Conservation (phyloP, 2,113 vertebrate species). For the Shinisaurus crocodilurus region DNA sequence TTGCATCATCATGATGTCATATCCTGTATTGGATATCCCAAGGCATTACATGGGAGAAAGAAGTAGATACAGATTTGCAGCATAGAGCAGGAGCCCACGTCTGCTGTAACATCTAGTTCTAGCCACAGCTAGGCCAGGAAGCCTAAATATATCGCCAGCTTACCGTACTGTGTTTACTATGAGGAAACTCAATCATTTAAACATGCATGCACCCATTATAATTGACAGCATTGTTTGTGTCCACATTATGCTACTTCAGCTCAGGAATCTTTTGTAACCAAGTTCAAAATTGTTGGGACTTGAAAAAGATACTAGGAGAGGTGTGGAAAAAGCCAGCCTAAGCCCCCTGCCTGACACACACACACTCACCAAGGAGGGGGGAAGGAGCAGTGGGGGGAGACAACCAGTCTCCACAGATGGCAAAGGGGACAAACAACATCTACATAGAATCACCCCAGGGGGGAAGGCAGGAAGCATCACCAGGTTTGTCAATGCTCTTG, state of each 20-base stretch:
- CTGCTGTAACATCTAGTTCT: not conserved
- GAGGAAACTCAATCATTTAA: not conserved
- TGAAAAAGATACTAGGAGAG: no score
- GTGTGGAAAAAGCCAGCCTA: no score
- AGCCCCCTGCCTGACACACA: no score
- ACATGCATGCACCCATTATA: not conserved
- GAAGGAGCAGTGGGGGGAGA: no score
- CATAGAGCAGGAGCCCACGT: not conserved
- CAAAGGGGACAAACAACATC: no score
- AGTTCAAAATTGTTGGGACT: not conserved
- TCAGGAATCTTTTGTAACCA: not conserved
- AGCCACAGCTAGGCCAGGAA: not conserved
- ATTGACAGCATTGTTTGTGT: no score
- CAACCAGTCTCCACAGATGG: no score
- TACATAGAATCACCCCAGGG: no score
- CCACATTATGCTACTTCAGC: not conserved
- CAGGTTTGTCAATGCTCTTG: no score
- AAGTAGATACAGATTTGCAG: not conserved
- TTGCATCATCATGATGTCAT: no score
- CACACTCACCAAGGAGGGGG: no score
- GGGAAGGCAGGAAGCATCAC: no score
- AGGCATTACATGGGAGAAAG: not conserved
- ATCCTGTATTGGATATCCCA: not conserved
- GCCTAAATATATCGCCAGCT: not conserved
- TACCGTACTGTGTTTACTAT: not conserved